These are phyloP conservation scores for Drosophila putrida DNA, from an alignment of 2,888 invertebrate genomes.

Conservation along the genomic window DNA sequence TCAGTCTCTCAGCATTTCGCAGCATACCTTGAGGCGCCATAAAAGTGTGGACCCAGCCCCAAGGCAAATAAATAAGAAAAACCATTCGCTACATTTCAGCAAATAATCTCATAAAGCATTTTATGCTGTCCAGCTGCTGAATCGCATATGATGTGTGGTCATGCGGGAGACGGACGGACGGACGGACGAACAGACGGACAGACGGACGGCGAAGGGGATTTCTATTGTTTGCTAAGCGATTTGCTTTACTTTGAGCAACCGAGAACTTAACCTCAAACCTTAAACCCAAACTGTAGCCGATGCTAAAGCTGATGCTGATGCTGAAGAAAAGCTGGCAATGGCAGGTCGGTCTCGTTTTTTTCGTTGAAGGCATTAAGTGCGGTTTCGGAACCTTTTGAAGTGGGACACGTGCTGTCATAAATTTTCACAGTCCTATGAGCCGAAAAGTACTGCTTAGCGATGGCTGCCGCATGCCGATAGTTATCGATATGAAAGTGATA, in stretches of 20 bases:
- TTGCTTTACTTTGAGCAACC: constrained; percentile 45
- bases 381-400: constrained; percentile 68
- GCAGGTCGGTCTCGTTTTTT: constrained; percentile 16
- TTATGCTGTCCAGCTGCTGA: constrained; percentile 71
- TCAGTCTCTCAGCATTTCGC: constrained; percentile 23
- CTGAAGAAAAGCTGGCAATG: constrained; percentile 22
- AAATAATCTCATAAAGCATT: constrained; percentile 82
- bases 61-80: constrained; percentile 76
- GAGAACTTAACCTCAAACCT: constrained; percentile 1
- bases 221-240: constrained; percentile 80
- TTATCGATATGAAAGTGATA: constrained; percentile 8
- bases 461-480: constrained; percentile 9
- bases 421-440: constrained; percentile 57
- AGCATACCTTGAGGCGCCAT: constrained; percentile 72
- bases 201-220: constrained; percentile 5
- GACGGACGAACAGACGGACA: no score
- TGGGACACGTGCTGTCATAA: constrained; percentile 67
- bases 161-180: constrained; percentile 18
- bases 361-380: constrained; percentile 64
- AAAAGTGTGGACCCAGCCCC: constrained; percentile 50
- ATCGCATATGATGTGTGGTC: constrained; percentile 71
- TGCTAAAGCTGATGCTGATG: background rate
- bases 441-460: constrained; percentile 19
- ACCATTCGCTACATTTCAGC: constrained; percentile 77
- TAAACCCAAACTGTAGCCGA: background rate